phyloP scores from a whole-genome alignment of 92 coral and sea anemone genomes.

The Desmophyllum pertusum region DNA sequence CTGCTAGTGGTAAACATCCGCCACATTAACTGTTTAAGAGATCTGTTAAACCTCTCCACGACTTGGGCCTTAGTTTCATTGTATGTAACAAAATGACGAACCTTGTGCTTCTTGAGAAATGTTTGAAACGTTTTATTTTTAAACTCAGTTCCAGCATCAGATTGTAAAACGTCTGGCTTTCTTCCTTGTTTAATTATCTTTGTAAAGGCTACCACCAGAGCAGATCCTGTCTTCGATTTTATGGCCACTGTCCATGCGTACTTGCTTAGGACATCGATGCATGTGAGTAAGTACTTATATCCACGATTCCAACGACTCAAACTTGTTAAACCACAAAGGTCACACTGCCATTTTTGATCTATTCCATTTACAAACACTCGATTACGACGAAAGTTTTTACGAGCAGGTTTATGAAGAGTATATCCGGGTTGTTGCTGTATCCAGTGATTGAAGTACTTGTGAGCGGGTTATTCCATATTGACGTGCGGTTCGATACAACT shows the following conservation, averaged over 20 bases:
- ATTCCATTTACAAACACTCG: not conserved
- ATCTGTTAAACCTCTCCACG: constrained; percentile 7
- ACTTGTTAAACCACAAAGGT: not conserved
- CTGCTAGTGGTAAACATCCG: constrained; percentile 30
- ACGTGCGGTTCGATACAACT: constrained; percentile 4
- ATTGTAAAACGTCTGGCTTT: constrained; percentile 32
- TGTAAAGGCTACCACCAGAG: constrained; percentile 28
- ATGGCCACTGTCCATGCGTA: constrained; percentile 29
- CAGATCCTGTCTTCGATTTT: constrained; percentile 4
- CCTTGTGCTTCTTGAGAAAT: constrained; percentile 35
- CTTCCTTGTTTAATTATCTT: constrained; percentile 21
- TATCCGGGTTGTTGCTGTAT: constrained; percentile 21
- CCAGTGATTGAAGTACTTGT: constrained; percentile 9
- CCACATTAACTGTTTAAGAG: constrained; percentile 30
- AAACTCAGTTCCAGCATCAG: constrained; percentile 53
- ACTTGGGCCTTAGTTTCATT: constrained; percentile 24
- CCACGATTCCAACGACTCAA: not conserved
- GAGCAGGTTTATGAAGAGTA: constrained; percentile 12
- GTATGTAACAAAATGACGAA: constrained; percentile 19
- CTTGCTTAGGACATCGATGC: not conserved
- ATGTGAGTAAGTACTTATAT: not conserved
- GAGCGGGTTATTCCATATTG: constrained; percentile 4
- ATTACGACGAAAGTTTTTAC: constrained; percentile 7
- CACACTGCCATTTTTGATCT: not conserved
- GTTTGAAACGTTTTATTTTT: constrained; percentile 40